These are phyloP conservation scores for Polydrusus tereticollis DNA, from an alignment of 2,888 invertebrate genomes.

Conservation along the genomic window DNA sequence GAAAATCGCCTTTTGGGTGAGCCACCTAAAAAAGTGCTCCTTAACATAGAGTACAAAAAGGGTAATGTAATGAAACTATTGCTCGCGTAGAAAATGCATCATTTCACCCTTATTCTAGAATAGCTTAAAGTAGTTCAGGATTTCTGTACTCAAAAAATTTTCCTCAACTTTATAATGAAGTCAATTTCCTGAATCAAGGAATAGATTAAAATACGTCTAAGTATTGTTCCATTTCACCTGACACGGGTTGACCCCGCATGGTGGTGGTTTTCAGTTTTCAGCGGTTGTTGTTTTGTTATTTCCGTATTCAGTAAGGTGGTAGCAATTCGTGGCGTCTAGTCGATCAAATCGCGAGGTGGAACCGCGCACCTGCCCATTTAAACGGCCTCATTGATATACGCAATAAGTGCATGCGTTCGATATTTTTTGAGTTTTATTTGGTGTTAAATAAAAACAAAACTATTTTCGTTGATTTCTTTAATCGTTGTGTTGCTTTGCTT, in stretches of 20 bases:
- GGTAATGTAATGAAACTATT: too few species aligned
- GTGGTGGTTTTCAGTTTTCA: constrained; percentile 37
- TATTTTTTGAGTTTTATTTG: not conserved
- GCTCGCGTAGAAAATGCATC: too few species aligned
- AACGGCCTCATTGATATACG: constrained; percentile 15
- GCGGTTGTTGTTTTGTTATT: constrained; percentile 39
- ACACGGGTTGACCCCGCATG: constrained; percentile 47
- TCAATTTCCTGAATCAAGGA: constrained; percentile 11
- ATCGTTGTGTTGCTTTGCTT: not conserved
- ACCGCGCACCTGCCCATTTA: constrained; percentile 36
- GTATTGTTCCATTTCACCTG: constrained; percentile 42
- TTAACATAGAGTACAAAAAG: too few species aligned
- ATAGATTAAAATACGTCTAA: constrained; percentile 5
- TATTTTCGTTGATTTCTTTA: not conserved
- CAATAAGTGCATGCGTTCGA: constrained; percentile 5
- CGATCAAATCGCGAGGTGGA: constrained; percentile 35
- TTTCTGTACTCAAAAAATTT: not conserved
- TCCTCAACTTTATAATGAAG: not conserved
- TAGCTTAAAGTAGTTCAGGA: not conserved
- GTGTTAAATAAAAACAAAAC: not conserved
- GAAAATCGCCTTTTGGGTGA: too few species aligned
- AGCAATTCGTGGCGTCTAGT: constrained; percentile 38
- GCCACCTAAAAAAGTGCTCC: too few species aligned
- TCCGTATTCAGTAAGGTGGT: constrained; percentile 44
- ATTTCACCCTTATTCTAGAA: too few species aligned